Percentiles rank a stretch among this genome's conserved stretches.
Conservation (phyloP, 2,888 invertebrate genomes). For the Caenorhabditis sp. region DNA sequence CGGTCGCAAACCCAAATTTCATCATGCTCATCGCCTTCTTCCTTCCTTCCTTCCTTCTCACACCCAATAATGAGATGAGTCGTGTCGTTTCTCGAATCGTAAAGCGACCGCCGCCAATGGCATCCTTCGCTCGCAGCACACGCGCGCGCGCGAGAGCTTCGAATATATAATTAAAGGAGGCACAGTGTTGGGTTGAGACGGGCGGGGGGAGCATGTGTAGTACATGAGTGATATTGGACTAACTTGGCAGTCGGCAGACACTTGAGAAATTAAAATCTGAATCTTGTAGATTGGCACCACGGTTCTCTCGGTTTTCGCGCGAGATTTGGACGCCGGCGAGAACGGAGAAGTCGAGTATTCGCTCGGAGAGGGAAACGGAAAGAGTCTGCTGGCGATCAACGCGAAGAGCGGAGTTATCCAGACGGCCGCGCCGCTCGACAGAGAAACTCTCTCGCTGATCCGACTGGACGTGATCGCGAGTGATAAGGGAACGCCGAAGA, state of each 20-base stretch:
- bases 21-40: conserved; percentile 21
- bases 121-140: neutral
- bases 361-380: conserved; percentile 66
- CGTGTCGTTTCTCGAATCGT: conserved; percentile 54
- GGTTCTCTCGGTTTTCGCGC: conserved; percentile 83
- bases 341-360: conserved; percentile 84
- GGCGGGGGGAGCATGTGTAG: conserved; percentile 29
- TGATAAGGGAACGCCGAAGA: conserved; percentile 72
- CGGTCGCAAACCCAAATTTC: conserved; percentile 42
- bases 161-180: conserved; percentile 51
- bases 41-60: conserved; percentile 30
- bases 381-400: conserved; percentile 87
- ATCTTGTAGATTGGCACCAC: conserved; percentile 75
- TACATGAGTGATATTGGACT: conserved; percentile 35
- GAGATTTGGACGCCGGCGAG: conserved; percentile 90
- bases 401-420: conserved; percentile 93
- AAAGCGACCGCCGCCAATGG: conserved; percentile 43
- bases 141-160: conserved; percentile 21
- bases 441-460: conserved; percentile 83
- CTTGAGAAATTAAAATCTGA: conserved; percentile 20
- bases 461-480: conserved; percentile 77
- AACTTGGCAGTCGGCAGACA: conserved; percentile 6
- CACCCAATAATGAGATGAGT: conserved; percentile 57
- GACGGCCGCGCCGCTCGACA: conserved; percentile 88
- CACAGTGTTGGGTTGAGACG: conserved; percentile 4